phyloP scores from a whole-genome alignment of 53 echinoderm and acorn worm species.

The Mesocentrotus franciscanus region DNA sequence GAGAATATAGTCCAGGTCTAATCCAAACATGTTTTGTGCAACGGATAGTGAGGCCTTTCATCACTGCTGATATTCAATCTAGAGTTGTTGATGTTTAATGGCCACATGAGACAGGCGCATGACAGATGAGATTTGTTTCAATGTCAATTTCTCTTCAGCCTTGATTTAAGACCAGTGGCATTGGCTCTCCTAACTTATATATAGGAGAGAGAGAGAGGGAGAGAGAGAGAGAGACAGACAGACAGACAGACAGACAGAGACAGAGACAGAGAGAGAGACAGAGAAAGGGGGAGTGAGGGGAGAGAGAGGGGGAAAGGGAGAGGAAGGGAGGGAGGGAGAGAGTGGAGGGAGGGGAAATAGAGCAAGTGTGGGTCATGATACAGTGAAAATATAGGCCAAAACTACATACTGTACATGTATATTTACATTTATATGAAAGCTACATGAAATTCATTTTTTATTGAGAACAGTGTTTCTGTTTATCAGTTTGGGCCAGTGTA shows the following conservation, averaged over 20 bases:
- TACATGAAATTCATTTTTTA: too few relatives aligned
- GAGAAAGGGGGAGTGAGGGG: not conserved
- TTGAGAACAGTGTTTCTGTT: too few relatives aligned
- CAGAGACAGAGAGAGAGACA: not conserved
- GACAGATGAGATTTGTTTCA: conserved; percentile 53
- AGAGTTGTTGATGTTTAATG: conserved; percentile 47
- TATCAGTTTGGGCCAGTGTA: too few relatives aligned
- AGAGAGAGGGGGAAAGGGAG: not conserved
- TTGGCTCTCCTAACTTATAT: not conserved
- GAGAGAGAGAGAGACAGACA: not conserved
- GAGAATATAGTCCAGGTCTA: not conserved
- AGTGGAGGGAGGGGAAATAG: too few relatives aligned
- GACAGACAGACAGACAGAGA: too few relatives aligned
- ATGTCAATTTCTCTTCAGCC: conserved; percentile 44
- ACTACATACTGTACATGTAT: too few relatives aligned
- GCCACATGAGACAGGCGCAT: conserved; percentile 40
- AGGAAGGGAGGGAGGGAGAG: too few relatives aligned
- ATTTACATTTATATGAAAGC: too few relatives aligned
- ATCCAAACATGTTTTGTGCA: conserved; percentile 34
- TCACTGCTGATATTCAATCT: conserved; percentile 16
- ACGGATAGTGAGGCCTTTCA: conserved; percentile 37
- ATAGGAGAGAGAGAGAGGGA: not conserved
- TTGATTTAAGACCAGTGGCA: conserved; percentile 26
- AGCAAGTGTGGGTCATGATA: too few relatives aligned
- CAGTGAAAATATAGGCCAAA: too few relatives aligned